Base-by-base conservation (phyloP, 2,113 vertebrate genomes). In the Phalacrocorax carbo region DNA sequence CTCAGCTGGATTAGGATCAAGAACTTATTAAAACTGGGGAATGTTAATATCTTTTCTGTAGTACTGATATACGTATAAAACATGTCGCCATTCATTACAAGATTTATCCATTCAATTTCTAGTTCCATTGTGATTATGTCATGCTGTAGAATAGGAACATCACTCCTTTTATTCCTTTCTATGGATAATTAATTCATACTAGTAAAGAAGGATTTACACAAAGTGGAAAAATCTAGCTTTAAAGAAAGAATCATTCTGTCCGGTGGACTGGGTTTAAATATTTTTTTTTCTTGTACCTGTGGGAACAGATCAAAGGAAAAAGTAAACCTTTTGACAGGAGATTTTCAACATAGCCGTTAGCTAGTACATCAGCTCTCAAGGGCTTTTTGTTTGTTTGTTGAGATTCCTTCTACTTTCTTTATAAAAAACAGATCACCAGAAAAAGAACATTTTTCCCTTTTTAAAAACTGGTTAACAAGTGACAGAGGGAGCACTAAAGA, bases 71-170 rank as follows among this genome's bases (percentile, higher is more conserved):
- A 87, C 21, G 27, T 94, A 93, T 93, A 96, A 96, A 96, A 44
- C 91, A 96, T 96, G 81, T 94, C 96, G 79, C 52, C 51, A 70
- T 93, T 97, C 96, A 88, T 93, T 97, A 82, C 54, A 97, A 98
- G 97, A 98, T 96, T 97, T 96, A 98, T 98, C 71, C 95, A 96
- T 98, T 97, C 95, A 96, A 95, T 98, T 98, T 98, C 92, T 85
- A 83, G 51, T 87, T 81, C 88, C 90, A 83, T 73, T 95, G 85
- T 91, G 88, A 88, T 86, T 96, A 82, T 96, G 96, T 94, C 93
- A 96, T 96, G 66, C 44, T 96, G 97, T 94, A 91, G 95, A 97
- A 96, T 93, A 97, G 91, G 86, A 96, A 60, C 78, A 94, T 95
- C 85, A 71, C n/a, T 97, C 73, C 90, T 96, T 79, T 93, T 86